Conservation (phyloP, 2,113 vertebrate species). For the Hymenochirus boettgeri region DNA sequence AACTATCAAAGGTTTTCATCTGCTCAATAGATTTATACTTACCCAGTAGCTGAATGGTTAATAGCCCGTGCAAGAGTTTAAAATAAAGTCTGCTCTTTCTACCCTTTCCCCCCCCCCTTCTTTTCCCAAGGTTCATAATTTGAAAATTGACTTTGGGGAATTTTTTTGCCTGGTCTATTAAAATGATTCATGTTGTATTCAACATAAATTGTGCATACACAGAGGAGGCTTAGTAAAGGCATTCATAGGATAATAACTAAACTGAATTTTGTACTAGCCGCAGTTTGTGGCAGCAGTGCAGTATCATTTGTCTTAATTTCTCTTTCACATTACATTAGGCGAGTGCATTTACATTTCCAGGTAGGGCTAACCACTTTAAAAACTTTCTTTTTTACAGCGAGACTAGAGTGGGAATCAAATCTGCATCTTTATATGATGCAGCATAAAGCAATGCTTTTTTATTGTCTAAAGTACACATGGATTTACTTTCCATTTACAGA, state of each 20-base stretch:
- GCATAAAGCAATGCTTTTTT: slow-evolving; percentile 89
- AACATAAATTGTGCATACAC: slow-evolving; percentile 93
- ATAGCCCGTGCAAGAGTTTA: slow-evolving; percentile 58
- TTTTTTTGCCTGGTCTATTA: slow-evolving; percentile 85
- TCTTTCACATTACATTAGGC: slow-evolving; percentile 72
- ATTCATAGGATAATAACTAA: slow-evolving; percentile 75
- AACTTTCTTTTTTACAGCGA: slow-evolving; percentile 67
- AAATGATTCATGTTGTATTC: slow-evolving; percentile 93
- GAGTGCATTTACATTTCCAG: slow-evolving; percentile 73
- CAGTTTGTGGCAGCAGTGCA: slow-evolving; percentile 72
- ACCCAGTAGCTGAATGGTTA: slow-evolving; percentile 15
- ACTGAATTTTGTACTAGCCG: slow-evolving; percentile 74
- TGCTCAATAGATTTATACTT: no score
- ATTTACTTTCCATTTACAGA: slow-evolving; percentile 91
- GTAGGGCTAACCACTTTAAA: slow-evolving; percentile 73
- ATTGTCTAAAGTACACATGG: slow-evolving; percentile 82
- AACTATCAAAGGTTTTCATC: no score
- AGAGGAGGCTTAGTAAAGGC: slow-evolving; percentile 75
- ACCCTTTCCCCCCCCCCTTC: slow-evolving; percentile 58
- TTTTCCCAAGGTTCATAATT: slow-evolving; percentile 79
- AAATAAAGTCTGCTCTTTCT: slow-evolving; percentile 68
- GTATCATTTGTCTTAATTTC: slow-evolving; percentile 81
- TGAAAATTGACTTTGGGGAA: slow-evolving; percentile 84
- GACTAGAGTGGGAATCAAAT: slow-evolving; percentile 82
- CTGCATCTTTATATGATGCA: slow-evolving; percentile 87